These are phyloP conservation scores for Caenorhabditis imperialis DNA, from an alignment of 2,888 invertebrate genomes.

Conservation along the genomic window DNA sequence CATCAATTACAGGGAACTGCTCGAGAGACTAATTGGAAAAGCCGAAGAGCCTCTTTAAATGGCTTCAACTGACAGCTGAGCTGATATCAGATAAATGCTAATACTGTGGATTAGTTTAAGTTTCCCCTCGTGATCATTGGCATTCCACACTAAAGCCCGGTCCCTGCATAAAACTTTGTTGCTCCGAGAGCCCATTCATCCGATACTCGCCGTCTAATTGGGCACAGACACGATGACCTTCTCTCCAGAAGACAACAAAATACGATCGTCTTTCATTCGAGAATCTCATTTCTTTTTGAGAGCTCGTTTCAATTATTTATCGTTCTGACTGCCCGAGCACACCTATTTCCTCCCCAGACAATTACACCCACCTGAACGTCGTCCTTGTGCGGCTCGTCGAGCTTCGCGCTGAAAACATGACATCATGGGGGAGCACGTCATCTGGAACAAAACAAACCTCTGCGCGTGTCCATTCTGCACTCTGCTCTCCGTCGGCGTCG, in stretches of 20 bases:
- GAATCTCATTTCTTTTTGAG: too few species aligned
- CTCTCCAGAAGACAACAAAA: neutral
- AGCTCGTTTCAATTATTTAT: neutral
- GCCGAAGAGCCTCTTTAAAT: too few species aligned
- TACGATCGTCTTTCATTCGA: neutral
- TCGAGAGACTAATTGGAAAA: too few species aligned
- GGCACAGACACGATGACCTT: slow-evolving; percentile 3
- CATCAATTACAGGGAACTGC: too few species aligned
- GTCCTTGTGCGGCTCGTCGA: neutral
- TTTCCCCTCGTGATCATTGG: too few species aligned
- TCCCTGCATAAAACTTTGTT: slow-evolving; percentile 12
- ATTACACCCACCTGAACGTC: slow-evolving; percentile 24
- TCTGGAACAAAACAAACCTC: slow-evolving; percentile 11
- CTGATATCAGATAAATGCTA: too few species aligned
- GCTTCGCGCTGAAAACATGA: slow-evolving; percentile 25
- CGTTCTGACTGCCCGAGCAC: neutral
- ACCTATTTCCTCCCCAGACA: too few species aligned
- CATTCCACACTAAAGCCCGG: neutral
- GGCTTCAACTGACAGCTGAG: too few species aligned
- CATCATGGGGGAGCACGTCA: slow-evolving; percentile 13
- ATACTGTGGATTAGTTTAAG: too few species aligned
- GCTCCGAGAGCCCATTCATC: neutral
- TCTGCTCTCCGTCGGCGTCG: slow-evolving; percentile 6
- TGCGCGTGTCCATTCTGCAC: slow-evolving; percentile 35
- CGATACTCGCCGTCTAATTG: slow-evolving; percentile 2